Evolutionary conservation across 1,140 invertebrate genomes (phyloP).

Genomic region (Drosophila asahinai): DNA sequence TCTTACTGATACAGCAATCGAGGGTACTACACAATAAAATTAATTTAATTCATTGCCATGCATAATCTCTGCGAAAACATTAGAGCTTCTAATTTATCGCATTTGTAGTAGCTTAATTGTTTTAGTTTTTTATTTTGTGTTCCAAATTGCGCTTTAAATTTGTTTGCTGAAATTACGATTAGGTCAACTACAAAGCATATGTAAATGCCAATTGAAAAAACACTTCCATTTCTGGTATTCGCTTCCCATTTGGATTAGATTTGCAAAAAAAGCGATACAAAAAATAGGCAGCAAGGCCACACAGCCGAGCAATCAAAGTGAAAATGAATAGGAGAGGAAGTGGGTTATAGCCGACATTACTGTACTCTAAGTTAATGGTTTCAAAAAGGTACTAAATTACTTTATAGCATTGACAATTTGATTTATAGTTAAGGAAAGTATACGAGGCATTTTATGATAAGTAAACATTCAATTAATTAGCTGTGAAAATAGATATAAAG

Average conservation of each 20-base stretch:
- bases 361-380: not conserved
- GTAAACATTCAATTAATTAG: not conserved
- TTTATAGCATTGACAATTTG: not conserved
- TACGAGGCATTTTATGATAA: no score
- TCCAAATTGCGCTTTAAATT: slow-evolving; percentile 31
- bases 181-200: slow-evolving; percentile 30
- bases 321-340: slow-evolving; percentile 23
- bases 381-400: no score
- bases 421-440: not conserved
- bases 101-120: slow-evolving; percentile 23
- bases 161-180: slow-evolving; percentile 38
- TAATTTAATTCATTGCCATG: slow-evolving; percentile 33
- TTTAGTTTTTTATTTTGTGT: slow-evolving; percentile 3
- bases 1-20: slow-evolving; percentile 6
- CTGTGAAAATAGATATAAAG: not conserved
- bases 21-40: not conserved
- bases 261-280: slow-evolving; percentile 19
- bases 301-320: slow-evolving; percentile 31
- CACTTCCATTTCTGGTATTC: slow-evolving; percentile 41
- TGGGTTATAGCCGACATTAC: not conserved
- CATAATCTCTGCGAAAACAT: slow-evolving; percentile 19
- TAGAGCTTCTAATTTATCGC: slow-evolving; percentile 28
- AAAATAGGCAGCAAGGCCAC: slow-evolving; percentile 40
- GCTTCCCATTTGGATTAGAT: slow-evolving; percentile 51
- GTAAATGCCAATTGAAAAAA: slow-evolving; percentile 32